Percentiles rank a stretch among this genome's conserved stretches.
phyloP scores from a whole-genome alignment of 2,797 vertebrate species.

The Delichon dasypus region DNA sequence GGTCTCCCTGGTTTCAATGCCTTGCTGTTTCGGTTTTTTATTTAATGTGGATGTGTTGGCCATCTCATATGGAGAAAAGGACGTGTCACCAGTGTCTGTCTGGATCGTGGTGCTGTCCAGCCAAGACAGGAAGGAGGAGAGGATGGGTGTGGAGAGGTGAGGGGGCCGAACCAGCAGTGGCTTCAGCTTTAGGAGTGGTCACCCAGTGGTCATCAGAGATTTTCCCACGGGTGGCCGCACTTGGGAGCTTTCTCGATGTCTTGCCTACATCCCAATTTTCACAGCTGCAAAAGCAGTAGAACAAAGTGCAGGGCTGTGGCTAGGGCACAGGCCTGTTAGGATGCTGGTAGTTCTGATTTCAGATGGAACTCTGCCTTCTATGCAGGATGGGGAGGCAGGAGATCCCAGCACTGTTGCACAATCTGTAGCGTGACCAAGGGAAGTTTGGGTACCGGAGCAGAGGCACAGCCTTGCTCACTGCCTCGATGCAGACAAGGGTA shows the following conservation, averaged over 20 bases:
- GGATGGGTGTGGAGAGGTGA: background rate
- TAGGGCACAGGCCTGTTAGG: background rate
- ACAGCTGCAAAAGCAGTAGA: background rate
- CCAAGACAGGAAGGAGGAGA: background rate
- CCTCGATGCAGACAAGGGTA: accelerated
- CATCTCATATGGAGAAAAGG: background rate
- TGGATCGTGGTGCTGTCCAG: accelerated
- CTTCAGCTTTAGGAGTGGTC: background rate
- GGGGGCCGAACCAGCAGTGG: accelerated
- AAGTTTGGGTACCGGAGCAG: background rate
- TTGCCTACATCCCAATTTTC: background rate
- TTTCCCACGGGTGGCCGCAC: accelerated
- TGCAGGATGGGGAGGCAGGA: background rate
- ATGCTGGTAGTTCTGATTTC: background rate
- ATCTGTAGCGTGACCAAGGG: background rate
- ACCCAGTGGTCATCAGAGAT: background rate
- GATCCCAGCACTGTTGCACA: accelerated
- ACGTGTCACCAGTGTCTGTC: background rate
- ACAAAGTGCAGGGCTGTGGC: background rate
- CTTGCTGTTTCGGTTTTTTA: background rate
- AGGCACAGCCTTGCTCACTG: background rate
- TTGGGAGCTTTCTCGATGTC: background rate
- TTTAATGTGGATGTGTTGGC: background rate
- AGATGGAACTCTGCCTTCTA: background rate
- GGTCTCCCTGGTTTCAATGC: background rate